Base-by-base conservation (phyloP, 2,888 invertebrate genomes). In the Drosophila monieri region DNA sequence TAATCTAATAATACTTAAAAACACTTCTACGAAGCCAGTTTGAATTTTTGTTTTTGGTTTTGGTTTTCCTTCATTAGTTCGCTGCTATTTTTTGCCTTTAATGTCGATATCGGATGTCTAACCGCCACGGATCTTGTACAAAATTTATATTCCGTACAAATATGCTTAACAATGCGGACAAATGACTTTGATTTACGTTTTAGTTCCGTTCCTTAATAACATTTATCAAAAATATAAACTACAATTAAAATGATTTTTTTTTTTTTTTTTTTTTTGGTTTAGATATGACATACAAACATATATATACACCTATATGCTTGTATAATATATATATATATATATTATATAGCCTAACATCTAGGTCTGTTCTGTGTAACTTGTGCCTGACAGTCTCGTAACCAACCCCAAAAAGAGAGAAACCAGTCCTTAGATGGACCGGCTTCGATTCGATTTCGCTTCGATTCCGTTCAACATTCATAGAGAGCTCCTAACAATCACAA, bases 171-270 rank as follows among this genome's bases (percentile, higher is more conserved):
- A 85, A 84, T 74, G 73, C 73, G 60, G 75, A 51, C 58, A 57
- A 55, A 62, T 69, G 54, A 61, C 68, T 67, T 69, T 56, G 72
- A 54, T 53, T 68, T 68, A 55, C 30, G 18, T 65, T 59, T 64
- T 64, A 47, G 48, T 71, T 74, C 71, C 57, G 30, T 68, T 73
- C 73, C 37, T 76, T 88, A 89, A 89, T 90, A 89, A 89, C 89
- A 88, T 89, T 89, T 89, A 89, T 89, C 89, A 89, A 89, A 89
- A 89, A 89, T 89, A 89, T 89, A 89, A 88, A 89, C 88, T 88
- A 89, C 88, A 80, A 78, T 85, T 74, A 83, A 87, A 86, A 78
- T 81, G 64, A 86, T 77, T 76, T 73, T 49, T 61, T 25, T 8
- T 8, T 27, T 27, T 8, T 27, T 27, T 27, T 30, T 30, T n/a